phyloP scores from a whole-genome alignment of 2,888 invertebrate genomes.

The Cataglyphis rosenhaueri region DNA sequence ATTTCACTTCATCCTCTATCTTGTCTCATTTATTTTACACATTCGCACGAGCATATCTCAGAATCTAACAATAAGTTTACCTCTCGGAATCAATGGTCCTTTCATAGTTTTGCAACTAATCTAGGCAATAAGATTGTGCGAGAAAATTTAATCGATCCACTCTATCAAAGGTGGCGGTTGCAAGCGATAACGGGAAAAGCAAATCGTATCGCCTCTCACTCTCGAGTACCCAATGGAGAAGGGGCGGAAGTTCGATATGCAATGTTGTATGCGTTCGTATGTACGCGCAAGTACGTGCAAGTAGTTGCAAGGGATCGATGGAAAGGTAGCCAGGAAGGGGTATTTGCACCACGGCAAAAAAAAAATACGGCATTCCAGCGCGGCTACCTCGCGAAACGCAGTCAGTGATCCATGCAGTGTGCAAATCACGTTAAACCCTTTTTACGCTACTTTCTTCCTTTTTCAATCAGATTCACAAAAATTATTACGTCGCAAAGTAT shows the following conservation, averaged over 20 bases:
- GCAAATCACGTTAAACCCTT: conserved; percentile 55
- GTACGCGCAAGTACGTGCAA: conserved; percentile 54
- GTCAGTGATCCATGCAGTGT: conserved; percentile 70
- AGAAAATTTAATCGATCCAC: conserved; percentile 41
- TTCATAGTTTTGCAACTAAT: conserved; percentile 19
- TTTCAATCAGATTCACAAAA: background rate
- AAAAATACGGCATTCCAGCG: conserved; percentile 73
- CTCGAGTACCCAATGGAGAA: conserved; percentile 61
- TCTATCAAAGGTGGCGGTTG: conserved; percentile 49
- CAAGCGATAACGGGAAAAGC: conserved; percentile 82
- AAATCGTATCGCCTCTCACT: conserved; percentile 83
- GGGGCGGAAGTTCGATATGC: conserved; percentile 33
- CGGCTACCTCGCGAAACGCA: conserved; percentile 72
- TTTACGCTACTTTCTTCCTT: background rate
- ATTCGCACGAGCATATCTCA: background rate
- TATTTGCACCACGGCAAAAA: conserved; percentile 64
- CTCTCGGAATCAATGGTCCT: conserved; percentile 14
- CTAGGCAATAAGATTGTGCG: conserved; percentile 6
- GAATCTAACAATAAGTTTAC: background rate
- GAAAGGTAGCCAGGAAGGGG: conserved; percentile 61
- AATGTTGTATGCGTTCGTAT: conserved; percentile 15
- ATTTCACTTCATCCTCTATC: background rate
- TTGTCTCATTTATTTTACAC: background rate
- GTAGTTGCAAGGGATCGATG: conserved; percentile 52
- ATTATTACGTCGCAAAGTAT: background rate